These are phyloP conservation scores for Agonopterix subpropinquella DNA, from an alignment of 2,888 invertebrate species.

Conservation along the genomic window DNA sequence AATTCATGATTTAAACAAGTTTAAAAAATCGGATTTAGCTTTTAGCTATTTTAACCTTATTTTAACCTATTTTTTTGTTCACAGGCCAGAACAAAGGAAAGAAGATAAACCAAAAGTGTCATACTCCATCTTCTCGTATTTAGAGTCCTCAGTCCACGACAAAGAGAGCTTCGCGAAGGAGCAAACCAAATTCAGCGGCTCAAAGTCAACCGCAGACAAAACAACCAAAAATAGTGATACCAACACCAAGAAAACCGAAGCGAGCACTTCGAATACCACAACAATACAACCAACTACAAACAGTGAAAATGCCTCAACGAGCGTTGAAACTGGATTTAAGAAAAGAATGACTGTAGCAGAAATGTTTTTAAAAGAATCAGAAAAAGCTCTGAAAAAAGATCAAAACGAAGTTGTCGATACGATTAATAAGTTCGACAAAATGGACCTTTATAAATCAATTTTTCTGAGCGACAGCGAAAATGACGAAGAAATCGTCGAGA, in stretches of 20 bases:
- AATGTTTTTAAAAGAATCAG: constrained; percentile 61
- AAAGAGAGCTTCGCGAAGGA: constrained; percentile 72
- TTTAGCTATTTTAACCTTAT: no score
- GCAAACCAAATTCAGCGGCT: constrained; percentile 59
- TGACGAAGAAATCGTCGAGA: constrained; percentile 61
- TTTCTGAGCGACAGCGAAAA: constrained; percentile 88
- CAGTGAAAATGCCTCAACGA: constrained; percentile 10
- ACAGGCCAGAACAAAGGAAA: constrained; percentile 55
- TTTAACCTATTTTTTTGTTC: constrained; percentile 10
- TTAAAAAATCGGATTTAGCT: no score
- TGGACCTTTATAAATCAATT: constrained; percentile 92
- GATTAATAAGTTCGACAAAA: constrained; percentile 66
- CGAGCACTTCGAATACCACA: background rate
- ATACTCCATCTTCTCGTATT: constrained; percentile 86
- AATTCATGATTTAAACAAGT: no score
- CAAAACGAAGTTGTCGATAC: constrained; percentile 49
- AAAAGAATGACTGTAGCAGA: constrained; percentile 68
- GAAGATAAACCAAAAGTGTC: constrained; percentile 77
- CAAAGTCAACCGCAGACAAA: constrained; percentile 37
- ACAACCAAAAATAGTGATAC: background rate
- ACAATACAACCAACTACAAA: constrained; percentile 1
- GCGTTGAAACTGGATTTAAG: constrained; percentile 21
- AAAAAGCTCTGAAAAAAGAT: constrained; percentile 41
- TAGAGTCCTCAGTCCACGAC: constrained; percentile 77
- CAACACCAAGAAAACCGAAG: background rate